Base-by-base conservation (phyloP, 2,888 invertebrate genomes). In the Cantharis nigra region DNA sequence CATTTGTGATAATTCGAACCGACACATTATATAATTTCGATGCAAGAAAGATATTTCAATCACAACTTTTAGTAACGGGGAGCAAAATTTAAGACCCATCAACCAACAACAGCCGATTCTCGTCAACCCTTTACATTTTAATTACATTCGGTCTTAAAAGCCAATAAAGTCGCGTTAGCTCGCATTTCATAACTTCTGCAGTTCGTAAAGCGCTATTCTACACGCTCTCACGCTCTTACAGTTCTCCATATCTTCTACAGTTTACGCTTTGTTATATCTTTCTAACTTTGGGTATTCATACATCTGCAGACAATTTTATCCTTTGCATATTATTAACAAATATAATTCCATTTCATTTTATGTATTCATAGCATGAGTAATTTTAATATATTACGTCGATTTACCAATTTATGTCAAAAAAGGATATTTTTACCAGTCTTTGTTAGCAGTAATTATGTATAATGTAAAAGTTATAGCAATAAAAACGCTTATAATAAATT, bases 101-200 rank as follows among this genome's bases (percentile, higher is more conserved):
- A 80, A 72, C 78, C 74, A 77, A 77, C 80, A 79, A 80, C 80
- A 82, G 80, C 78, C 82, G 81, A 77, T 78, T 67, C 80, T 81
- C 82, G 80, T 80, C 84, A 85, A 84, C 84, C 84, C 84, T 83
- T 84, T 84, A 85, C 83, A 85, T 85, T 85, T 85, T 85, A 85
- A 86, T 86, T 85, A 85, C 84, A 83, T 83, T 83, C 83, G 81
- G 83, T 81, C 83, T 85, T 85, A 84, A 85, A 85, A 84, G 85
- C 85, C 85, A 85, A 85, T 86, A 86, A 86, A 86, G 84, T 85
- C 83, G 82, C 84, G 83, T 86, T 85, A 85, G 84, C 82, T 83
- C 82, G 82, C 83, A 85, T 84, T 85, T 85, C 83, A 84, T 84
- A 85, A 84, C 84, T 85, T 84, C 83, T 83, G 82, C 84, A 84